Evolutionary conservation across 1,140 invertebrate species (phyloP).

Genomic region (Microplitis mediator): DNA sequence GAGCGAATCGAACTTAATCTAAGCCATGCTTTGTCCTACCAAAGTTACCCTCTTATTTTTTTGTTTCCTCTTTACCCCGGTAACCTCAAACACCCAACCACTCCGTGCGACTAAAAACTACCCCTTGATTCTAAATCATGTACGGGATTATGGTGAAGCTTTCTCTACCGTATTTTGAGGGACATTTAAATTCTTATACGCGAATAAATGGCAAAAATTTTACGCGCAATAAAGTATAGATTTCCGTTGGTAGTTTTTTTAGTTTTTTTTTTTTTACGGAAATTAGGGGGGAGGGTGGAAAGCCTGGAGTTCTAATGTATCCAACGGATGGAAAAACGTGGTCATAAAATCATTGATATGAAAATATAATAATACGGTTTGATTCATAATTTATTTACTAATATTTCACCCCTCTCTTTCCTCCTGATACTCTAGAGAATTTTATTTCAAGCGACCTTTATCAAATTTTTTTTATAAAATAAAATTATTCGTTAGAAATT

Average conservation of each 20-base stretch:
- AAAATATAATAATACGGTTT: constrained; percentile 50
- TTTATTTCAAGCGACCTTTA: too few species aligned
- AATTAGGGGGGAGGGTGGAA: background rate
- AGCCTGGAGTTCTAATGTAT: background rate
- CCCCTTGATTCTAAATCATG: constrained; percentile 54
- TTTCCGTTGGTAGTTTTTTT: constrained; percentile 42
- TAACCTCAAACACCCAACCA: constrained; percentile 8
- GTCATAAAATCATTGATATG: constrained; percentile 65
- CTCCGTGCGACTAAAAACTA: constrained; percentile 29
- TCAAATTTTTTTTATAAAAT: too few species aligned
- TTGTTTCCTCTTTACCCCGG: constrained; percentile 16
- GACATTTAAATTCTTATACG: constrained; percentile 65
- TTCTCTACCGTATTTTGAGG: constrained; percentile 36
- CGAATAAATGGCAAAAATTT: constrained; percentile 65
- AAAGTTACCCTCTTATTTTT: constrained; percentile 21
- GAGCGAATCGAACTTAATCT: constrained; percentile 56
- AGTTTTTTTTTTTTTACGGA: background rate
- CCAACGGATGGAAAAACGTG: constrained; percentile 48
- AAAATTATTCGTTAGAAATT: too few species aligned
- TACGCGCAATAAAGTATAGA: constrained; percentile 64
- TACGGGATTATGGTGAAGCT: constrained; percentile 48
- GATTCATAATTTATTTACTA: constrained; percentile 1
- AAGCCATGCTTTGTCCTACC: constrained; percentile 41
- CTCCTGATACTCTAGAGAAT: too few species aligned
- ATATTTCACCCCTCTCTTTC: background rate